Evolutionary conservation across 1,140 invertebrate genomes (phyloP).

Genomic region (Orchestia grillus): DNA sequence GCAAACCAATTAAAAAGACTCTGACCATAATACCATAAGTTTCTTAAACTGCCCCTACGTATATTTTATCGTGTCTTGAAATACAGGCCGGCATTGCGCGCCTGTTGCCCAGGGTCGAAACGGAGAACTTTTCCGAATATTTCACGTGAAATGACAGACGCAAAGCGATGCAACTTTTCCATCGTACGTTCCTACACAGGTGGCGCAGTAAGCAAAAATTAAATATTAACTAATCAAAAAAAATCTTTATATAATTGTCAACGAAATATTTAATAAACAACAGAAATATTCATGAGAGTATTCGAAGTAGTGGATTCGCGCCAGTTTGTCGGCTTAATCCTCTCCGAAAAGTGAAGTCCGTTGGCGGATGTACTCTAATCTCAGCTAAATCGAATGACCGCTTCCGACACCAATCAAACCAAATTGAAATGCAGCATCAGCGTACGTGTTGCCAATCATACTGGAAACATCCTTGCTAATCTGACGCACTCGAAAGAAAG

Average conservation of each 20-base stretch:
- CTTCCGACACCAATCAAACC: not conserved
- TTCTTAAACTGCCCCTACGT: conserved; percentile 18
- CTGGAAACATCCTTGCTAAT: not conserved
- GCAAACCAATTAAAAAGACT: conserved; percentile 36
- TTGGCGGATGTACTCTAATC: not conserved
- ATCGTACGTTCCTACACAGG: not conserved
- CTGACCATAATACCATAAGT: conserved; percentile 31
- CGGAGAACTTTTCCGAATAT: not conserved
- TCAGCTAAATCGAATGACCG: not conserved
- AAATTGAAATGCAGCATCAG: not conserved
- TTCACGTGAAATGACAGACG: not conserved
- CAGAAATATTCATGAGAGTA: not conserved
- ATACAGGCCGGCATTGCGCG: not conserved
- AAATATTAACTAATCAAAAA: not conserved
- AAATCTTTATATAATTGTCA: not conserved
- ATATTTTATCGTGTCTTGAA: not conserved
- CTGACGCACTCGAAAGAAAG: not conserved
- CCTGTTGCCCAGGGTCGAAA: not conserved
- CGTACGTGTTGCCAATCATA: not conserved
- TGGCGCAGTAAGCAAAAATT: not conserved
- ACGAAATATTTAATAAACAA: not conserved
- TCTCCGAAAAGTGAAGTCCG: not conserved
- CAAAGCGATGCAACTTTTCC: not conserved
- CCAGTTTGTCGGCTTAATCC: not conserved
- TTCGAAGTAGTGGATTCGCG: not conserved